Evolutionary conservation across 2,113 vertebrate genomes (phyloP).

Genomic region (Damaliscus lunatus): DNA sequence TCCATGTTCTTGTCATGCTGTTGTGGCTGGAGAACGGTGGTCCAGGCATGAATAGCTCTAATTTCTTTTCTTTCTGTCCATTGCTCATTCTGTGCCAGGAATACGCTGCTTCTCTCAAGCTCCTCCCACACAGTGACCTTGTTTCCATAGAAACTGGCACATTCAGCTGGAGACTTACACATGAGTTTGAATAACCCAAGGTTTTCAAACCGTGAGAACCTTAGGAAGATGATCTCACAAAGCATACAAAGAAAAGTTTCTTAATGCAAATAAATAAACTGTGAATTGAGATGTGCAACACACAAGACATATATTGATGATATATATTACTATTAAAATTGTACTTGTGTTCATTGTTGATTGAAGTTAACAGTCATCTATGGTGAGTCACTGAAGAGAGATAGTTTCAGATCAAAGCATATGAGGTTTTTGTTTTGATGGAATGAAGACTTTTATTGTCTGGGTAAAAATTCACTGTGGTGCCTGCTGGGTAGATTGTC

Average conservation of each 20-base stretch:
- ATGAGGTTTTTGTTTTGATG: constrained; percentile 28
- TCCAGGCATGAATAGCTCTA: background rate
- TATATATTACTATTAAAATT: constrained; percentile 13
- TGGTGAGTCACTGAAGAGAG: background rate
- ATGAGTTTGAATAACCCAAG: constrained; percentile 45
- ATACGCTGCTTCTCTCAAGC: constrained; percentile 30
- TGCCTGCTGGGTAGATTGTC: background rate
- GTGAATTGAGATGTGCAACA: background rate
- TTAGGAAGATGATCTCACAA: constrained; percentile 33
- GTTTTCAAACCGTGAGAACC: constrained; percentile 51
- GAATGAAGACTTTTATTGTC: constrained; percentile 5
- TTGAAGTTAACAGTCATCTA: background rate
- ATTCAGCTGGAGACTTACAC: constrained; percentile 25
- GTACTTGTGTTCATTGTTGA: background rate
- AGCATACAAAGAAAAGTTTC: background rate
- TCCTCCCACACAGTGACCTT: constrained; percentile 55
- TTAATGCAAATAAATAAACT: constrained; percentile 18
- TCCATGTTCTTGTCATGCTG: background rate
- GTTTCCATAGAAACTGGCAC: constrained; percentile 65
- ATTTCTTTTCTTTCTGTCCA: constrained; percentile 55
- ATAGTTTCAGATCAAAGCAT: constrained; percentile 8
- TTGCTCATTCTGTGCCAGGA: constrained; percentile 33
- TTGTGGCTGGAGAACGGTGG: background rate
- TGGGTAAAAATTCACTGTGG: background rate
- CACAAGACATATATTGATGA: background rate